Evolutionary conservation across 2,797 vertebrate genomes (phyloP).

Genomic region (Erpetoichthys calabaricus): DNA sequence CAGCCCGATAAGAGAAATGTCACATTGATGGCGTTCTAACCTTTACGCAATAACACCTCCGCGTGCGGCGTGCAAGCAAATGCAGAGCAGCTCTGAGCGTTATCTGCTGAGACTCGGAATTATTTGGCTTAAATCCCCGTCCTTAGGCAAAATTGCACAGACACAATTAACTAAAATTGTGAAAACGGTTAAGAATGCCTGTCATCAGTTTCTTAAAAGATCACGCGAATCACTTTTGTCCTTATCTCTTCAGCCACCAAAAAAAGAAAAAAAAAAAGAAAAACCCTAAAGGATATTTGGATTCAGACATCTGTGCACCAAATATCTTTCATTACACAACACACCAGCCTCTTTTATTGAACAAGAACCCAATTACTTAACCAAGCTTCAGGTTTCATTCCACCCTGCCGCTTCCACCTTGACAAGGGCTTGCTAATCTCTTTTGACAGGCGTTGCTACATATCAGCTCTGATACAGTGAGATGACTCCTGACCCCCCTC

Average conservation of each 20-base stretch:
- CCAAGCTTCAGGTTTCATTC: slow-evolving; percentile 65
- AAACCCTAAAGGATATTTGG: slow-evolving; percentile 52
- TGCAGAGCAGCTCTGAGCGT: neutral
- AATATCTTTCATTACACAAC: slow-evolving; percentile 53
- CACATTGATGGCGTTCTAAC: neutral
- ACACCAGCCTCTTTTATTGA: slow-evolving; percentile 68
- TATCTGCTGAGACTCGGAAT: neutral
- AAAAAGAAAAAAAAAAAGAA: too few relatives aligned
- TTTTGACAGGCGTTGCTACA: slow-evolving; percentile 59
- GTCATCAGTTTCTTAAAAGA: slow-evolving; percentile 47
- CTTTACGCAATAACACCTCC: neutral
- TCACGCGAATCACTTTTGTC: slow-evolving; percentile 48
- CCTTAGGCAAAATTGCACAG: slow-evolving; percentile 1
- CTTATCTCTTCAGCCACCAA: slow-evolving; percentile 47
- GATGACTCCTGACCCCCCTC: slow-evolving; percentile 52
- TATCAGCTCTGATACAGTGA: slow-evolving; percentile 47
- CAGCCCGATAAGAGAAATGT: slow-evolving; percentile 9
- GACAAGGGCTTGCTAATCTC: slow-evolving; percentile 75
- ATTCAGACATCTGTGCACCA: slow-evolving; percentile 42
- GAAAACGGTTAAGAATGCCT: slow-evolving; percentile 29
- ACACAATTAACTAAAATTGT: neutral
- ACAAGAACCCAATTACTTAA: slow-evolving; percentile 96
- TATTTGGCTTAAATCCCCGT: neutral
- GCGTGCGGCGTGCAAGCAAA: neutral
- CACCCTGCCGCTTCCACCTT: slow-evolving; percentile 52